Evolutionary conservation across 2,113 vertebrate species (phyloP), one percentile per base, ranked within the genome.

Genomic region (Polypterus senegalus): DNA sequence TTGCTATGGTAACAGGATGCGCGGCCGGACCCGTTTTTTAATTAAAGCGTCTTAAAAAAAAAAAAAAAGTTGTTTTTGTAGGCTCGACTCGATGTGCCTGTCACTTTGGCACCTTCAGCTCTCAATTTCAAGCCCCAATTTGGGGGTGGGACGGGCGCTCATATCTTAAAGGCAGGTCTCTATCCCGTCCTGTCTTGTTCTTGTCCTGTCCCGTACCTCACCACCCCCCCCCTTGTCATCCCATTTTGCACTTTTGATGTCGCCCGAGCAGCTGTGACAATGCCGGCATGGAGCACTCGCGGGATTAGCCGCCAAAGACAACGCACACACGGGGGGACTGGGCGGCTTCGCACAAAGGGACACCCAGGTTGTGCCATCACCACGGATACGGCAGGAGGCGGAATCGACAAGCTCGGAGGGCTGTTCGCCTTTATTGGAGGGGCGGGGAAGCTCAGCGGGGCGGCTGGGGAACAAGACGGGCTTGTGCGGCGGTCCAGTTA

Each of bases 1-100:
- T 89, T 61, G 85, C 87, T 86, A 87, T 89, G 81, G 86, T 82
- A 88, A 89, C 83, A 61, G 72, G 76, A 79, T 83, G 70, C 82
- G 77, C 73, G 66, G 77, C 76, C 63, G 70, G 67, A 79, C 81
- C 81, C 74, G 73, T 69, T 73, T 81, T 74, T 87, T 82, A 75
- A 67, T 77, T 75, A 71, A 83, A 77, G 83, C 68, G 71, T 80
- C 82, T 73, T 27, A 27, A 27, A 27, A 27, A 27, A 27, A 27
- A 27, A 27, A 27, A 70, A 74, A 67, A 77, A 79, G 74, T 81
- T 66, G 82, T 77, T 74, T 74, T 79, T 75, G 81, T 81, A 78
- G 70, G 74, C 70, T 27, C 27, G 27, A 27, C 27, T 27, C 27
- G 27, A 27, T 27, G 27, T 27, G 27, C 27, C 27, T 27, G 27